Evolutionary conservation across 2,888 invertebrate species (phyloP).

Genomic region (Trichopoda pennipes): DNA sequence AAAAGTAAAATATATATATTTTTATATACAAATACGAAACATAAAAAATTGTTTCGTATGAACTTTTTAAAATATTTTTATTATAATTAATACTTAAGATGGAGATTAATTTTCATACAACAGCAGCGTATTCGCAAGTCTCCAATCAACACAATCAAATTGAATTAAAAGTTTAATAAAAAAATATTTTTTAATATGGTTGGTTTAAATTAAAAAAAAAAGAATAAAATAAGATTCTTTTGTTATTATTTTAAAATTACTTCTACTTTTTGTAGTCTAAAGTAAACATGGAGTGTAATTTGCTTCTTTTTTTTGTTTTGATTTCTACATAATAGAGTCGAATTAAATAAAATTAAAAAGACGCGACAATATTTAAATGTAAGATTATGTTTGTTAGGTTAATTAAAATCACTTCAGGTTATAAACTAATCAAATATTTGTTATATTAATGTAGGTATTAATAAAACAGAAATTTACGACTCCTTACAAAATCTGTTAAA

Average conservation of each 20-base stretch:
- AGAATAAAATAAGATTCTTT: background rate
- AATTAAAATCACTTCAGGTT: too few species aligned
- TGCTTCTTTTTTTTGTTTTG: constrained; percentile 17
- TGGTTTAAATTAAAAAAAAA: constrained; percentile 7
- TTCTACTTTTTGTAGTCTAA: constrained; percentile 18
- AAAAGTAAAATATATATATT: constrained; percentile 10
- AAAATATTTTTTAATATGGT: background rate
- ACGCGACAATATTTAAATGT: constrained; percentile 19
- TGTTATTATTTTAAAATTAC: constrained; percentile 1
- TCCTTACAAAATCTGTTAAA: constrained; percentile 4
- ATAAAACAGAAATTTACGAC: constrained; percentile 10
- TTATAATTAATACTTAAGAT: background rate
- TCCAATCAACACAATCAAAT: constrained; percentile 35
- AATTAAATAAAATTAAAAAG: constrained; percentile 14
- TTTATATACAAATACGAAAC: constrained; percentile 22
- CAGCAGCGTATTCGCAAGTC: background rate
- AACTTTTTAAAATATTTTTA: background rate
- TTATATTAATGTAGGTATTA: background rate
- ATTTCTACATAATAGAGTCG: constrained; percentile 18
- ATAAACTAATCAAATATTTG: too few species aligned
- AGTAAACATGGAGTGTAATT: constrained; percentile 50
- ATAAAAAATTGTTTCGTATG: background rate
- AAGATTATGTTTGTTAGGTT: too few species aligned
- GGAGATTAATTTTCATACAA: background rate
- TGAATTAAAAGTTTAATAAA: constrained; percentile 1